Conservation (phyloP, 2,888 invertebrate genomes). For the Thalpophila matura region DNA sequence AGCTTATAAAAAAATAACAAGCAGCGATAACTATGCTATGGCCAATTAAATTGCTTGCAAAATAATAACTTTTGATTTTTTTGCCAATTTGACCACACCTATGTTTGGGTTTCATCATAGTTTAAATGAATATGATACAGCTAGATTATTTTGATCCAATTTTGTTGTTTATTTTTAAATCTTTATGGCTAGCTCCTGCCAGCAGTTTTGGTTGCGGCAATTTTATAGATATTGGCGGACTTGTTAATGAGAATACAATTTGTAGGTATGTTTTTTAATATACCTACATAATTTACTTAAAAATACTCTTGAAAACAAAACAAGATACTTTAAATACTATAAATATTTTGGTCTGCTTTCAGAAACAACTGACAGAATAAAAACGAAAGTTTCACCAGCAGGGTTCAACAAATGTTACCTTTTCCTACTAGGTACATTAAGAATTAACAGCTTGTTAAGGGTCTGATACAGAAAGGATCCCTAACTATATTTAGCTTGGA, state of each 20-base stretch:
- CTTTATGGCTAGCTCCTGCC: constrained; percentile 32
- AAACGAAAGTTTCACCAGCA: too few species aligned
- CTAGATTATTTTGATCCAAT: constrained; percentile 36
- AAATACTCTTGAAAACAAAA: not conserved
- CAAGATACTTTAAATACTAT: too few species aligned
- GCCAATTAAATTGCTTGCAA: constrained; percentile 52
- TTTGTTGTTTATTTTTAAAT: constrained; percentile 44
- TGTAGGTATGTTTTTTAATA: too few species aligned
- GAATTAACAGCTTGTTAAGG: too few species aligned
- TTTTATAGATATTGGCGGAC: not conserved
- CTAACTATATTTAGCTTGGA: too few species aligned
- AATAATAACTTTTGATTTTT: constrained; percentile 44
- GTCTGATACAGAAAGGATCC: too few species aligned
- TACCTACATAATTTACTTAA: too few species aligned
- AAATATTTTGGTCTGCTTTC: too few species aligned
- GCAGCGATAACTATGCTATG: constrained; percentile 34
- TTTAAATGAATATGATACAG: constrained; percentile 39
- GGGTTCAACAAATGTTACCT: too few species aligned
- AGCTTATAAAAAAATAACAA: constrained; percentile 50
- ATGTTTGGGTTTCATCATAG: constrained; percentile 49
- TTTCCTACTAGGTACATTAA: too few species aligned
- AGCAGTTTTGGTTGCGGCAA: constrained; percentile 11
- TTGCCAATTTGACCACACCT: constrained; percentile 42
- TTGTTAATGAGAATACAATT: not conserved
- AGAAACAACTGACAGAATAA: too few species aligned